These are phyloP conservation scores for Leptestheria dahalacensis DNA, from an alignment of 1,140 invertebrate genomes.

Conservation along the genomic window DNA sequence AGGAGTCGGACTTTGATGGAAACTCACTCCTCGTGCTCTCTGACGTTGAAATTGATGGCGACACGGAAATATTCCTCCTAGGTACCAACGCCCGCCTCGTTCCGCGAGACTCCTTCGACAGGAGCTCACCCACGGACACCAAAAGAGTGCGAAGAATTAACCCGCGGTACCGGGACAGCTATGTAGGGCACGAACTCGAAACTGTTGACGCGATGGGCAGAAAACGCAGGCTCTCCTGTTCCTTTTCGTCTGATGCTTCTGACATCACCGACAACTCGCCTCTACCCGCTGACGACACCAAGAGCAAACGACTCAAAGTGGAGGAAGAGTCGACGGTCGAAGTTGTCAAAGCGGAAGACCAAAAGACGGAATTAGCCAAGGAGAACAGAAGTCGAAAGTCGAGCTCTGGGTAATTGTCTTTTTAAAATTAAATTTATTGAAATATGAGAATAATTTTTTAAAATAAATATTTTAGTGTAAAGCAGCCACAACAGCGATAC, in stretches of 20 bases:
- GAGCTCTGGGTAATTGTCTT: not conserved
- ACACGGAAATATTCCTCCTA: not conserved
- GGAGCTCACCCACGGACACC: not conserved
- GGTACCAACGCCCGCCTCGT: not conserved
- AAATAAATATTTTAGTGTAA: not conserved
- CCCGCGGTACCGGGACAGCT: conserved; percentile 2
- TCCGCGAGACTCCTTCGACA: not conserved
- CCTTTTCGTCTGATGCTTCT: too few species aligned
- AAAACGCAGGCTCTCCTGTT: not conserved
- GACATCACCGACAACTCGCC: too few species aligned
- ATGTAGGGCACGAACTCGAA: not conserved
- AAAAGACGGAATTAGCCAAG: not conserved
- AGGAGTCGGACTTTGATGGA: conserved; percentile 2
- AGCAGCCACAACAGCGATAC: conserved; percentile 34
- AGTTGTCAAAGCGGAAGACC: not conserved
- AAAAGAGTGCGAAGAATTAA: conserved; percentile 1
- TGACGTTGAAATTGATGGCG: not conserved
- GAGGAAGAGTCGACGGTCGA: not conserved
- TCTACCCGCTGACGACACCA: too few species aligned
- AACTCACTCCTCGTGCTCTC: not conserved
- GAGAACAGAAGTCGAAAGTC: not conserved
- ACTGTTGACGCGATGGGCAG: not conserved
- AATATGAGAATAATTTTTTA: not conserved
- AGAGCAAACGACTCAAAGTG: too few species aligned
- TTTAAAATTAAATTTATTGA: not conserved